Evolutionary conservation across 1,140 invertebrate species (phyloP).

Genomic region (Orussus abietinus): DNA sequence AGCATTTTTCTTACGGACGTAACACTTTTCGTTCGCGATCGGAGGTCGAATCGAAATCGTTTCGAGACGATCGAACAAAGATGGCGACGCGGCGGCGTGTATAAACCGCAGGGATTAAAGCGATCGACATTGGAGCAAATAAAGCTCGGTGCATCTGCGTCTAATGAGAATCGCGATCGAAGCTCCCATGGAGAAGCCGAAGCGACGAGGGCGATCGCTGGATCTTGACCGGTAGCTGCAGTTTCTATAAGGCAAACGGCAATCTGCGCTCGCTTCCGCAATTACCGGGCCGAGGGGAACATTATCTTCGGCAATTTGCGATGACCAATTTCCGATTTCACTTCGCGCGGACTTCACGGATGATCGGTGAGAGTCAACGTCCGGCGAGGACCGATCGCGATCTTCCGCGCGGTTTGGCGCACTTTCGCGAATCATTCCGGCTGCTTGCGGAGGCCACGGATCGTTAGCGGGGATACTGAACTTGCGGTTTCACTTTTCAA

Average conservation of each 20-base stretch:
- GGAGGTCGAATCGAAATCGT: too few species aligned
- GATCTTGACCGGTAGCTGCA: slow-evolving; percentile 15
- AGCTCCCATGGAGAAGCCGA: slow-evolving; percentile 15
- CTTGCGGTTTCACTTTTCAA: too few species aligned
- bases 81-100: slow-evolving; percentile 6
- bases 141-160: slow-evolving; percentile 9
- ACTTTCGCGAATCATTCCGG: too few species aligned
- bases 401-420: too few species aligned
- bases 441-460: too few species aligned
- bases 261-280: slow-evolving; percentile 25
- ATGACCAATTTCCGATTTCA: slow-evolving; percentile 23
- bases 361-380: slow-evolving; percentile 12
- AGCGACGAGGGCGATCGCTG: slow-evolving; percentile 14
- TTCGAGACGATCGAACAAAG: slow-evolving; percentile 2
- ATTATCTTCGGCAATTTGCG: slow-evolving; percentile 21
- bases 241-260: slow-evolving; percentile 18
- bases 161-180: slow-evolving; percentile 19
- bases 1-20: too few species aligned
- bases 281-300: slow-evolving; percentile 21
- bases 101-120: slow-evolving; percentile 10
- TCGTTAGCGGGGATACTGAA: too few species aligned
- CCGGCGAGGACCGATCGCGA: too few species aligned
- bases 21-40: too few species aligned
- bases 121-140: too few species aligned
- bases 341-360: slow-evolving; percentile 14